Evolutionary conservation across 2,888 invertebrate genomes (phyloP).

Genomic region (Diarsia brunnea): DNA sequence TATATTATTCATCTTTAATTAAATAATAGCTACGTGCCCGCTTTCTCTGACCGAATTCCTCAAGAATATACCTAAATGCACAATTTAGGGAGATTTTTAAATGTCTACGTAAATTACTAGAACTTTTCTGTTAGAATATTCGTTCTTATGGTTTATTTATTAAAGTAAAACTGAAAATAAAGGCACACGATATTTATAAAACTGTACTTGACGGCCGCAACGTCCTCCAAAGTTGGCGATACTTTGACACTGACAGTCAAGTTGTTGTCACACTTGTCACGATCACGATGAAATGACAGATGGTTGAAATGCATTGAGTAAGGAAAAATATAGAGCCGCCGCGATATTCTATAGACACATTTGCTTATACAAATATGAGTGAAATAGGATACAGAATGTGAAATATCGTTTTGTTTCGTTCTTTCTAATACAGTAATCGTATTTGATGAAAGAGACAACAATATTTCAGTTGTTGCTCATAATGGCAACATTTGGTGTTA

Average conservation of each 20-base stretch:
- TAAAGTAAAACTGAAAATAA: slow-evolving; percentile 22
- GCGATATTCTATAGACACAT: too few relatives aligned
- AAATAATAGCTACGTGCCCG: slow-evolving; percentile 57
- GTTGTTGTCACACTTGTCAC: background rate
- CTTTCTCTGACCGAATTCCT: slow-evolving; percentile 79
- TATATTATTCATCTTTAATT: slow-evolving; percentile 74
- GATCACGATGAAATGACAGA: background rate
- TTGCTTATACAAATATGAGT: too few relatives aligned
- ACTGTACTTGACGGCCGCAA: slow-evolving; percentile 22
- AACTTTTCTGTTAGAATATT: slow-evolving; percentile 18
- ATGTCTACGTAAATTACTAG: background rate
- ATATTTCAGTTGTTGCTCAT: too few relatives aligned
- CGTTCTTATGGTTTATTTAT: background rate
- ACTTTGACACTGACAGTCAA: slow-evolving; percentile 46
- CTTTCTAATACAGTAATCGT: too few relatives aligned
- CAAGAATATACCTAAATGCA: background rate
- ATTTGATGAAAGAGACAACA: too few relatives aligned
- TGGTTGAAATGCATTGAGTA: too few relatives aligned
- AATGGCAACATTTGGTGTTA: too few relatives aligned
- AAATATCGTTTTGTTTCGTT: too few relatives aligned
- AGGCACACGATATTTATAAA: slow-evolving; percentile 22
- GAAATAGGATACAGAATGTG: too few relatives aligned
- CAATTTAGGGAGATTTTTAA: slow-evolving; percentile 6
- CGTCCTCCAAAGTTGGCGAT: slow-evolving; percentile 10
- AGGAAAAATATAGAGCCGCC: too few relatives aligned